Percentiles rank a stretch among this genome's conserved stretches.
These are phyloP conservation scores for Morus bassanus DNA, from an alignment of 2,797 vertebrate species.

Conservation along the genomic window DNA sequence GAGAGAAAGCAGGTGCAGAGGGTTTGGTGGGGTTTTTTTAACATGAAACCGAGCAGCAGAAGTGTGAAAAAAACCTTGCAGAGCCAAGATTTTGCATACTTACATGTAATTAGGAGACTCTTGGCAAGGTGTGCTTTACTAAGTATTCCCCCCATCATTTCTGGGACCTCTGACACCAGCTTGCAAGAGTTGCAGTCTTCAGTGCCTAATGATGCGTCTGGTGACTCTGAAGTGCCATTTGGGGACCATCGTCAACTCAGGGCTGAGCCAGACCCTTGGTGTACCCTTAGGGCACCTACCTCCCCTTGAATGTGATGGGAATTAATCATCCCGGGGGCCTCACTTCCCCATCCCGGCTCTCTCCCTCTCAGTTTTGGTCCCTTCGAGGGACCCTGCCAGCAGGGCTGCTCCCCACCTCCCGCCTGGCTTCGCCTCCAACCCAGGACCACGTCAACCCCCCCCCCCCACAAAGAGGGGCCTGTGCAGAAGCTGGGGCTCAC, in stretches of 20 bases:
- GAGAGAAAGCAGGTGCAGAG: conserved; percentile 17
- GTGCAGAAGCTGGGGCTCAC: conserved; percentile 2
- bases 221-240: neutral
- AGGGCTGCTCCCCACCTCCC: neutral
- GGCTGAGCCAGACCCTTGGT: neutral
- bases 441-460: neutral
- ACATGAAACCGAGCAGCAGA: neutral
- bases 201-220: rapidly evolving
- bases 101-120: neutral
- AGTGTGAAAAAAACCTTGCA: neutral
- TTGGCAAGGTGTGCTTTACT: neutral
- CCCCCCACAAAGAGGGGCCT: conserved; percentile 62
- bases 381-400: rapidly evolving
- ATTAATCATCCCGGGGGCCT: neutral
- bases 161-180: neutral
- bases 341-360: neutral
- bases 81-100: neutral
- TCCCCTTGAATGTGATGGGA: rapidly evolving
- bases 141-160: neutral
- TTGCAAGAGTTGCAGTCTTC: neutral
- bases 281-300: neutral
- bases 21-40: neutral
- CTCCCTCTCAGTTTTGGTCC: neutral
- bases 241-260: neutral
- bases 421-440: neutral